Evolutionary conservation across 2,888 invertebrate genomes (phyloP).

Genomic region (Idaea biselata): DNA sequence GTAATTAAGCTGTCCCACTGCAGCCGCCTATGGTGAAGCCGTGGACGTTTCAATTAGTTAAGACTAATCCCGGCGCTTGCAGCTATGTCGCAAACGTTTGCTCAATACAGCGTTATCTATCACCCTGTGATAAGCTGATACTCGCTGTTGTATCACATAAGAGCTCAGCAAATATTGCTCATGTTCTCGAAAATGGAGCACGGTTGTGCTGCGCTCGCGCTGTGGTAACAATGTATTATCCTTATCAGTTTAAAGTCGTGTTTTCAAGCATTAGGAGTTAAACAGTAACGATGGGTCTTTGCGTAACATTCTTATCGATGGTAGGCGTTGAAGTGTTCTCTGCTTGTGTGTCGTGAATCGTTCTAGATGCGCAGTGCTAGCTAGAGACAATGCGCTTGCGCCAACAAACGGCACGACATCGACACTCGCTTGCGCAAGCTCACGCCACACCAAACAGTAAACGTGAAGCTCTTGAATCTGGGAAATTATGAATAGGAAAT

Average conservation of each 20-base stretch:
- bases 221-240: conserved; percentile 32
- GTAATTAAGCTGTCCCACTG: conserved; percentile 55
- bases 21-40: conserved; percentile 50
- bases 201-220: conserved; percentile 16
- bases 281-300: conserved; percentile 41
- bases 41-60: conserved; percentile 61
- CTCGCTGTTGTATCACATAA: conserved; percentile 32
- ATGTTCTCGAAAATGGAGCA: conserved; percentile 35
- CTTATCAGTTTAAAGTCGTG: conserved; percentile 27
- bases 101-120: conserved; percentile 43
- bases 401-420: conserved; percentile 35
- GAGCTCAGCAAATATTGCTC: conserved; percentile 46
- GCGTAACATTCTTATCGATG: conserved; percentile 36
- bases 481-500: conserved; percentile 46
- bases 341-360: conserved; percentile 52
- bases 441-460: conserved; percentile 11
- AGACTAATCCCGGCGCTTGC: conserved; percentile 42
- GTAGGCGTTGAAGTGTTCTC: conserved; percentile 49
- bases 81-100: conserved; percentile 42
- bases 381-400: conserved; percentile 53
- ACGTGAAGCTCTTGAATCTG: conserved; percentile 43
- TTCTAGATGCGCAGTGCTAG: conserved; percentile 50
- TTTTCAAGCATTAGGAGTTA: conserved; percentile 29
- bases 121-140: conserved; percentile 34
- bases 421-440: conserved; percentile 41